These are phyloP conservation scores for Mycetomoellerius zeteki DNA, from an alignment of 1,140 invertebrate genomes.

Conservation along the genomic window DNA sequence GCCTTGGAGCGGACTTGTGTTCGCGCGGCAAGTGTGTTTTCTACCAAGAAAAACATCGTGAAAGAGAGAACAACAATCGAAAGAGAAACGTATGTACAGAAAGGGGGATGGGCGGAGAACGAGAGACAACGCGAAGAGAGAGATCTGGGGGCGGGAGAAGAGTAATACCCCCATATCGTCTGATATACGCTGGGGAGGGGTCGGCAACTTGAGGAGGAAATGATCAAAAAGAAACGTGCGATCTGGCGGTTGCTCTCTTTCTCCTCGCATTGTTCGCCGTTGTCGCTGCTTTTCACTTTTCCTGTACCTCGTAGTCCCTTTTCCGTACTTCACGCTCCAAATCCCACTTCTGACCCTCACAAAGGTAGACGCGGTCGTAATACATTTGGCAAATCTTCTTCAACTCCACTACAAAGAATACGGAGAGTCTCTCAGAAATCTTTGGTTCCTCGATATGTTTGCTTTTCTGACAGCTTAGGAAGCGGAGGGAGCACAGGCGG, in stretches of 20 bases:
- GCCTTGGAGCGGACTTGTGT: constrained; percentile 33
- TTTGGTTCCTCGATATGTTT: constrained; percentile 67
- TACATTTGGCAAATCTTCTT: constrained; percentile 97
- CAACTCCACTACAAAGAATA: constrained; percentile 91
- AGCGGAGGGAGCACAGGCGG: constrained; percentile 18
- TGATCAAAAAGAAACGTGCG: constrained; percentile 66
- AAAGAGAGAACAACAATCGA: constrained; percentile 65
- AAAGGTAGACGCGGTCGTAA: constrained; percentile 97
- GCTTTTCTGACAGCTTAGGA: constrained; percentile 65
- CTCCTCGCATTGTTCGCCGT: constrained; percentile 70
- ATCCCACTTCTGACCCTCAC: constrained; percentile 99
- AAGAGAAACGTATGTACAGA: constrained; percentile 70
- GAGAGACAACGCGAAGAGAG: constrained; percentile 75
- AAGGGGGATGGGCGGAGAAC: constrained; percentile 58
- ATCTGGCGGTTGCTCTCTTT: constrained; percentile 60
- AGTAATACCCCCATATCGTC: constrained; percentile 6
- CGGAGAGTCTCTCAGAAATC: constrained; percentile 83
- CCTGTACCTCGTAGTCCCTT: constrained; percentile 98
- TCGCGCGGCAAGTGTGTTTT: constrained; percentile 64
- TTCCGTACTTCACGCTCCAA: constrained; percentile 99
- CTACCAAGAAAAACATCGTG: constrained; percentile 71
- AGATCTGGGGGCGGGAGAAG: constrained; percentile 40
- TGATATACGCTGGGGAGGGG: constrained; percentile 4
- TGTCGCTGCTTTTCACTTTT: constrained; percentile 58
- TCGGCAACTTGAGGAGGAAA: constrained; percentile 6